Conservation (phyloP, 2,888 invertebrate species). For the Polydesmus complanatus region DNA sequence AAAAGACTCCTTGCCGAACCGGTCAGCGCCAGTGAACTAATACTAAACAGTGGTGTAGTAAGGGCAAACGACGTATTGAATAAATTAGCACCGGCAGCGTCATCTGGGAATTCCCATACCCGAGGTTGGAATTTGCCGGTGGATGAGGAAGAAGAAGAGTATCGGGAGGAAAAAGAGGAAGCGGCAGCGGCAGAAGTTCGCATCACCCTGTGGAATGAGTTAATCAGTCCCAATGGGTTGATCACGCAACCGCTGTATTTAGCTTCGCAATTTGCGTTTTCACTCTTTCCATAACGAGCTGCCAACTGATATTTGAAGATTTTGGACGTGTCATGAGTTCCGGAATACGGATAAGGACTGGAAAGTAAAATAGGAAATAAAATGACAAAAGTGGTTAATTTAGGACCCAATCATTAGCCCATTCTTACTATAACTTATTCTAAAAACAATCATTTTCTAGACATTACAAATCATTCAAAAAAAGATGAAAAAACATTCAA, state of each 20-base stretch:
- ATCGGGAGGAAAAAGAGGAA: too few relatives aligned
- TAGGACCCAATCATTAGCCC: too few relatives aligned
- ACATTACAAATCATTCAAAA: too few relatives aligned
- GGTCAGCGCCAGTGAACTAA: conserved; percentile 21
- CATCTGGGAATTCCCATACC: conserved; percentile 4
- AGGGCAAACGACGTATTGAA: conserved; percentile 25
- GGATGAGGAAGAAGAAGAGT: too few relatives aligned
- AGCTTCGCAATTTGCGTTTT: conserved; percentile 24
- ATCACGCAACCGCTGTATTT: conserved; percentile 26
- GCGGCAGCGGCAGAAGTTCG: too few relatives aligned
- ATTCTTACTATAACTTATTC: too few relatives aligned
- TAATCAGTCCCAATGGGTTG: conserved; percentile 23
- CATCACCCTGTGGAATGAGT: conserved; percentile 12
- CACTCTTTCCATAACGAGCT: conserved; percentile 24
- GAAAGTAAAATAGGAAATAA: too few relatives aligned
- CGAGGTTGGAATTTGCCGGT: too few relatives aligned
- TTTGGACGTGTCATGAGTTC: conserved; percentile 16
- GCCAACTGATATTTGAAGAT: conserved; percentile 26
- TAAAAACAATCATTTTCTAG: too few relatives aligned
- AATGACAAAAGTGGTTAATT: too few relatives aligned
- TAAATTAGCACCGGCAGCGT: conserved; percentile 15
- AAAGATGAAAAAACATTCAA: too few relatives aligned
- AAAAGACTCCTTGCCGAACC: conserved; percentile 19
- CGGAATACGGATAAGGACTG: conserved; percentile 17
- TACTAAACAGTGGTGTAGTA: conserved; percentile 25